These are phyloP conservation scores for Phylloscopus whistleri DNA, from an alignment of 2,113 vertebrate species.

Conservation along the genomic window DNA sequence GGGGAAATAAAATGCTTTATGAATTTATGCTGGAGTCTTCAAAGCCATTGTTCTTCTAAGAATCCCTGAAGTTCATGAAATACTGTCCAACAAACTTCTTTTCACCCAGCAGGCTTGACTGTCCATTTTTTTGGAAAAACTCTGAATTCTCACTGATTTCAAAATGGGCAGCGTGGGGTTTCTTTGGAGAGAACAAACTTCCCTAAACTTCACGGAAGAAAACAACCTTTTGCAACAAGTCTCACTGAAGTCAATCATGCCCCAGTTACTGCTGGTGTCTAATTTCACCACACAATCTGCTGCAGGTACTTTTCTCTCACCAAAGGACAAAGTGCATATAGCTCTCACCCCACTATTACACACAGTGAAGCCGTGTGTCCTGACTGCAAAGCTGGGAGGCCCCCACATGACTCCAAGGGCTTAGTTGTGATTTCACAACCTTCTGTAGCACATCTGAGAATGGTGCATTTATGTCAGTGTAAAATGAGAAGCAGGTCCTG, in stretches of 20 bases:
- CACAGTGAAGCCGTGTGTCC: rapidly evolving
- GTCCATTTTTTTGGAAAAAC: neutral
- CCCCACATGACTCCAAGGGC: neutral
- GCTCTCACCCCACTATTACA: neutral
- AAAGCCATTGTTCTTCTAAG: neutral
- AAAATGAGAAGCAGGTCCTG: neutral
- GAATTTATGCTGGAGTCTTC: neutral
- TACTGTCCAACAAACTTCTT: neutral
- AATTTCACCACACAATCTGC: neutral
- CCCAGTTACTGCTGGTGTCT: neutral
- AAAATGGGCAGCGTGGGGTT: neutral
- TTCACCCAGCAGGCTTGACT: neutral
- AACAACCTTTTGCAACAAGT: neutral
- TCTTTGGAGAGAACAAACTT: neutral
- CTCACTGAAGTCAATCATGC: neutral
- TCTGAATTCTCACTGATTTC: neutral
- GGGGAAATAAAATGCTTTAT: neutral
- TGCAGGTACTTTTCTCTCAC: neutral
- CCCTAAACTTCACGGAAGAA: neutral
- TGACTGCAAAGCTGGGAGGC: neutral
- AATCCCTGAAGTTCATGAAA: neutral
- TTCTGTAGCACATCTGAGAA: neutral
- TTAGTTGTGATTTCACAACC: neutral
- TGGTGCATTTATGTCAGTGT: neutral
- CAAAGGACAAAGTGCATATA: neutral